Evolutionary conservation across 1,140 invertebrate genomes (phyloP), one percentile per base, ranked within the genome.

Genomic region (Procambarus clarkii): DNA sequence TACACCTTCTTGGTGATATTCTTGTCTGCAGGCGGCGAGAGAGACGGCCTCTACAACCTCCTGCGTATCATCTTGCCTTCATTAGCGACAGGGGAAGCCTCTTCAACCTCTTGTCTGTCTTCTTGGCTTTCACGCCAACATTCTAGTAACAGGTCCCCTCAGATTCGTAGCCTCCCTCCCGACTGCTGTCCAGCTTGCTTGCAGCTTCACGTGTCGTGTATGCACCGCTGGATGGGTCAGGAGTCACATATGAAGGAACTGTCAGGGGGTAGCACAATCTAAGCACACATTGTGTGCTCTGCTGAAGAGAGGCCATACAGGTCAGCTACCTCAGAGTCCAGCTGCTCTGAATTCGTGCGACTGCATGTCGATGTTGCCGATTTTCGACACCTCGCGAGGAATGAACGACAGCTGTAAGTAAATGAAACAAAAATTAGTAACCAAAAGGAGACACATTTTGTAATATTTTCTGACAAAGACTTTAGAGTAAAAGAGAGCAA

Each of bases 301-400:
- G n/a, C 21, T 11, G n/a, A 8, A 34, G 69, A 7, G 69, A 74
- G 58, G 48, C 34, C 34, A 34, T 34, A 34, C 34, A 34, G 34
- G 34, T 34, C n/a, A 69, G 58, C 9, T 21, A 54, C 18, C 21
- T 86, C 11, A 86, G 21, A 86, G 83, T 21, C 83, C 83, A 21
- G 83, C 83, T 76, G 83, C 46, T 86, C 83, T 86, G 21, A 86
- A 24, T 45, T 86, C 83, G 5, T 86, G 83, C 2, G 83, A 64
- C 45, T 64, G 44, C 69, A 86, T 86, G 69, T 86, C 83, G 7
- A 86, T 24, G 69, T 76, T 86, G 15, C 64, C 69, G n/a, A 86
- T 76, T 69, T 86, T 86, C 11, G 83, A 86, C 24, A 86, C 46
- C n/a, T 86, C 83, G 2, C 83, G 60, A 50, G 60, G 83, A n/a